Evolutionary conservation across 2,113 vertebrate genomes (phyloP).

Genomic region (Peromyscus polionotus): DNA sequence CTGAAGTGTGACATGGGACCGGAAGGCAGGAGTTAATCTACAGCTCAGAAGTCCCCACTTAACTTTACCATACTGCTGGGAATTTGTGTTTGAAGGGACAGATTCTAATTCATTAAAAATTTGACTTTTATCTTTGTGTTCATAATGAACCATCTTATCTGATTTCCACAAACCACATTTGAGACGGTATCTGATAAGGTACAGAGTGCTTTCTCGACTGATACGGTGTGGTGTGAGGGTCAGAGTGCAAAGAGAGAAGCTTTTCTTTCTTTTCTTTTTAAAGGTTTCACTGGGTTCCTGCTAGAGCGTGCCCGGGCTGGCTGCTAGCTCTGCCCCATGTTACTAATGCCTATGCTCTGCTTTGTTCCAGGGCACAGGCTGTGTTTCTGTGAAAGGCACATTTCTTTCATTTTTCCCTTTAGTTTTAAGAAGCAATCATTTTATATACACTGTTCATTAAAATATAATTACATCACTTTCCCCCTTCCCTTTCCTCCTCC

Average conservation of each 20-base stretch:
- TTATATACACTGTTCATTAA: not conserved
- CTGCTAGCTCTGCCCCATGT: not conserved
- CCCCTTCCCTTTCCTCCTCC: too few relatives aligned
- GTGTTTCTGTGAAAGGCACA: not conserved
- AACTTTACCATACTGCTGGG: not conserved
- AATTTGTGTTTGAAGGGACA: slow-evolving; percentile 21
- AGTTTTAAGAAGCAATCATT: slow-evolving; percentile 33
- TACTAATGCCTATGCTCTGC: not conserved
- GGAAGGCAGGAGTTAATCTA: not conserved
- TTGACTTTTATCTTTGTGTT: slow-evolving; percentile 29
- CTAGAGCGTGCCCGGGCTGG: not conserved
- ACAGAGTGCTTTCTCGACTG: not conserved
- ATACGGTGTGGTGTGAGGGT: not conserved
- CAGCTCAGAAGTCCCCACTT: not conserved
- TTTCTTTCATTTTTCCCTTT: not conserved
- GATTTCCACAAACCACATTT: not conserved
- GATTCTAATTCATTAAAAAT: not conserved
- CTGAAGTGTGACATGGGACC: not conserved
- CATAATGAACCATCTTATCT: not conserved
- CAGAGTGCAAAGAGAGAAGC: not conserved
- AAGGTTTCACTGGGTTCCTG: not conserved
- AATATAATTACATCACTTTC: not conserved
- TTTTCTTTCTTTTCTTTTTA: not conserved
- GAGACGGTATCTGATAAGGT: not conserved
- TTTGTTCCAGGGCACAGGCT: not conserved